Conservation (phyloP, 2,113 vertebrate genomes). For the Pedetes capensis region DNA sequence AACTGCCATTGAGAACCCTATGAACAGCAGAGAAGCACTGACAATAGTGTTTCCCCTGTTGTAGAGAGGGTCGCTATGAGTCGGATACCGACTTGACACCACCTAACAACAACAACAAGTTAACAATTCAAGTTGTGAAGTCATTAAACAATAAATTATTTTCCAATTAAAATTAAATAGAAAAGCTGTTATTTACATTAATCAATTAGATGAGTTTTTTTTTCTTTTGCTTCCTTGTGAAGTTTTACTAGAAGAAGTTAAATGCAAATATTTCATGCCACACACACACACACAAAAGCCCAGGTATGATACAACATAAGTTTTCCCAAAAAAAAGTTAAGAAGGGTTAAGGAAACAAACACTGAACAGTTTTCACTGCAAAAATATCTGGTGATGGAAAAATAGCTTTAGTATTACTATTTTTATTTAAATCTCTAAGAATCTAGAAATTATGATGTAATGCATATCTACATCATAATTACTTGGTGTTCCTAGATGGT, state of each 20-base stretch:
- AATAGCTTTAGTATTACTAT: neutral
- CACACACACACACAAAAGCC: neutral
- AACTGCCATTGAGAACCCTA: too few species aligned
- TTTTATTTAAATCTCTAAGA: neutral
- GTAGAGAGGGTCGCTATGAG: too few species aligned
- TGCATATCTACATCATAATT: neutral
- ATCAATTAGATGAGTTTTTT: neutral
- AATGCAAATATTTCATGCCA: neutral
- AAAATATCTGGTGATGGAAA: neutral
- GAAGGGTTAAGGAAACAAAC: neutral
- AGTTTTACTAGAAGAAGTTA: slow-evolving; percentile 6
- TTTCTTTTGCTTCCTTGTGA: neutral
- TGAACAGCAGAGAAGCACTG: too few species aligned
- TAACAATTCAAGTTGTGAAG: neutral
- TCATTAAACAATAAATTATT: neutral
- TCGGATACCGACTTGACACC: too few species aligned
- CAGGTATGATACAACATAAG: neutral
- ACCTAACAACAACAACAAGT: too few species aligned
- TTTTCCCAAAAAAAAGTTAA: neutral
- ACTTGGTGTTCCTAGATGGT: too few species aligned
- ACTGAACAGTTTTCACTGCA: neutral
- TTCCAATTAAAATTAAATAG: slow-evolving; percentile 25
- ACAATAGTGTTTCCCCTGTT: too few species aligned
- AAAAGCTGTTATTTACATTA: neutral
- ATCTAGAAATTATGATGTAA: neutral